A percentile compares a stretch with the other conserved stretches of the same genome.
Conservation (phyloP, 2,797 vertebrate species). For the Discoglossus pictus region DNA sequence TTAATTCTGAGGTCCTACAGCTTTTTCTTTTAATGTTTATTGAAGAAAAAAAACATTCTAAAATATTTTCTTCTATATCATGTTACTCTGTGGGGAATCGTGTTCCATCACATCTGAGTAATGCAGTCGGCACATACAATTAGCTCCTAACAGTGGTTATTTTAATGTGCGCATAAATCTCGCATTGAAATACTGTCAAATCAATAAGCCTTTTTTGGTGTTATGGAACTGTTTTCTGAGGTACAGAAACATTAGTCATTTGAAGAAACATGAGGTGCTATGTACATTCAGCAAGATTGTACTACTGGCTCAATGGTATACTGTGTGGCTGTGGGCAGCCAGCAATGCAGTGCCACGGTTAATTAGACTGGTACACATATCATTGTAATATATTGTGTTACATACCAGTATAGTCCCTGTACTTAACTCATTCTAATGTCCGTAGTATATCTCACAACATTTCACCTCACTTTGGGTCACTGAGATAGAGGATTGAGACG, state of each 20-base stretch:
- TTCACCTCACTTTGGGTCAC: too few species aligned
- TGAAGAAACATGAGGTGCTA: constrained; percentile 38
- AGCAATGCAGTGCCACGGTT: background rate
- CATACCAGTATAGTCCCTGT: too few species aligned
- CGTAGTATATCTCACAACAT: too few species aligned
- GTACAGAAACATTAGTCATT: constrained; percentile 36
- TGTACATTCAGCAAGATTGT: constrained; percentile 26
- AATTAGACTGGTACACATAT: too few species aligned
- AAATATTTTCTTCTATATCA: background rate
- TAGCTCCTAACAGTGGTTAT: constrained; percentile 8
- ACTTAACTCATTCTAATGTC: too few species aligned
- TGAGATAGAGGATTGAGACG: too few species aligned
- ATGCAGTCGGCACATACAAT: constrained; percentile 45
- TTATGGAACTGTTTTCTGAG: background rate
- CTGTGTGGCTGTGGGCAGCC: constrained; percentile 8
- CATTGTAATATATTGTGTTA: too few species aligned
- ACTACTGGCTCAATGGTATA: constrained; percentile 1
- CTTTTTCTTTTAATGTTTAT: constrained; percentile 39
- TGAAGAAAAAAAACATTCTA: constrained; percentile 14
- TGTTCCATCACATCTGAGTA: constrained; percentile 47
- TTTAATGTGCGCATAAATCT: constrained; percentile 31
- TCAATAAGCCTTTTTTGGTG: constrained; percentile 30
- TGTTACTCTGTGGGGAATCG: constrained; percentile 27
- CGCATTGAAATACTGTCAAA: constrained; percentile 31
- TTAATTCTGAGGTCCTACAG: constrained; percentile 37